Evolutionary conservation across 2,113 vertebrate species (phyloP), one percentile per base, ranked within the genome.

Genomic region (Gnathochromis pfefferi): DNA sequence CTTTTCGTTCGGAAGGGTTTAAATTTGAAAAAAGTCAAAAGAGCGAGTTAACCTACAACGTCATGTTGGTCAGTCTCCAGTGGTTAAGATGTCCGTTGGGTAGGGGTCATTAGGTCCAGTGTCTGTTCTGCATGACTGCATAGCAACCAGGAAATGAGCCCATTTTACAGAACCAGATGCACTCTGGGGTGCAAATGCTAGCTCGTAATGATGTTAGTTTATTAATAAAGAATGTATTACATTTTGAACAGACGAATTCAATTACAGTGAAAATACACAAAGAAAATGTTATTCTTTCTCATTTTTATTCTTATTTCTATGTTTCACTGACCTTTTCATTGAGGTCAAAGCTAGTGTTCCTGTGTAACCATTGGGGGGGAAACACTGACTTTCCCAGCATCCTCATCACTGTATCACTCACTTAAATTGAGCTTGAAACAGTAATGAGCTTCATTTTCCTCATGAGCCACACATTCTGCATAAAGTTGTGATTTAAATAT

Each of bases 401-500:
- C 51, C 58, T 83, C 80, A 84, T 84, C 57, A 38, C 11, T 54
- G 21, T 54, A 57, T 88, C 68, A n/a, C 54, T 89, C 73, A 38
- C 40, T 92, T 80, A 79, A 86, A 83, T 80, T 86, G 81, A 88
- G 75, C 81, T 70, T 63, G 68, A 89, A 87, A 88, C 82, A 83
- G 65, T 80, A 90, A 85, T 89, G 70, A 70, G 84, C 82, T 53
- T 84, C 60, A 82, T 92, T 89, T 84, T 57, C 73, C 75, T 86
- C 60, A 80, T 57, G 78, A 92, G 70, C 47, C 31, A 82, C 35
- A 81, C 80, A 87, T 78, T 80, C 79, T 87, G 88, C 58, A 80
- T 86, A 68, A 90, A 91, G 87, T 83, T 91, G 84, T 90, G 84
- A 84, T 89, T 88, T 83, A 85, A 93, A 94, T 93, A 91, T 88